phyloP scores from a whole-genome alignment of 2,113 vertebrate species.

The Marcusenius ussheri region DNA sequence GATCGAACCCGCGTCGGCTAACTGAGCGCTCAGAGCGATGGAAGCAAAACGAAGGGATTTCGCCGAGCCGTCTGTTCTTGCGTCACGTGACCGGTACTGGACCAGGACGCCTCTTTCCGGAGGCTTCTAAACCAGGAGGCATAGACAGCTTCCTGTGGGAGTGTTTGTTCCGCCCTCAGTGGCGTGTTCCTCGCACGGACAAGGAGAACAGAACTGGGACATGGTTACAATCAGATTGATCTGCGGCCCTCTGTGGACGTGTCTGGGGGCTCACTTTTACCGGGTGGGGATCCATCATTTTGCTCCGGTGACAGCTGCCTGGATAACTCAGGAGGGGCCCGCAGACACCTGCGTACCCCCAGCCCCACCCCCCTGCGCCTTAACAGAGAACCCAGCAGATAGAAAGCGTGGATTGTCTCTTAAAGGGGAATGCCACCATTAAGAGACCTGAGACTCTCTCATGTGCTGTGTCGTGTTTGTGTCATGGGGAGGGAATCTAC shows the following conservation, averaged over 20 bases:
- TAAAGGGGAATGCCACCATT: not conserved
- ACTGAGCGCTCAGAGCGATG: not conserved
- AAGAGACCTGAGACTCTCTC: not conserved
- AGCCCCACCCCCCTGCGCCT: not conserved
- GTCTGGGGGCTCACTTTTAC: not conserved
- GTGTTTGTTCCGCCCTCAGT: not conserved
- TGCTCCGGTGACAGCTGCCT: not conserved
- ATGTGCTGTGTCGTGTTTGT: not conserved
- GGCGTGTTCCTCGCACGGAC: not conserved
- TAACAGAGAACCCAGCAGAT: not conserved
- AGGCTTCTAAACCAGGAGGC: not conserved
- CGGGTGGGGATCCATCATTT: constrained; percentile 10
- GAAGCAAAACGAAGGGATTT: not conserved
- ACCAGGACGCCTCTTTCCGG: not conserved
- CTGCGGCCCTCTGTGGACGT: not conserved
- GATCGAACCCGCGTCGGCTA: not conserved
- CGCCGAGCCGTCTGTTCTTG: not conserved
- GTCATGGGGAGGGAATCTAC: not conserved
- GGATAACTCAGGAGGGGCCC: not conserved
- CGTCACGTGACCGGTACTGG: not conserved
- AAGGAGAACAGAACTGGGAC: constrained; percentile 5
- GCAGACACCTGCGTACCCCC: constrained; percentile 1
- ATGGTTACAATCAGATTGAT: constrained; percentile 8
- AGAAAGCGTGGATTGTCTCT: not conserved
- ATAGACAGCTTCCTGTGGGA: not conserved